phyloP scores from a whole-genome alignment of 2,888 invertebrate species.

The Lepidonotus clava region DNA sequence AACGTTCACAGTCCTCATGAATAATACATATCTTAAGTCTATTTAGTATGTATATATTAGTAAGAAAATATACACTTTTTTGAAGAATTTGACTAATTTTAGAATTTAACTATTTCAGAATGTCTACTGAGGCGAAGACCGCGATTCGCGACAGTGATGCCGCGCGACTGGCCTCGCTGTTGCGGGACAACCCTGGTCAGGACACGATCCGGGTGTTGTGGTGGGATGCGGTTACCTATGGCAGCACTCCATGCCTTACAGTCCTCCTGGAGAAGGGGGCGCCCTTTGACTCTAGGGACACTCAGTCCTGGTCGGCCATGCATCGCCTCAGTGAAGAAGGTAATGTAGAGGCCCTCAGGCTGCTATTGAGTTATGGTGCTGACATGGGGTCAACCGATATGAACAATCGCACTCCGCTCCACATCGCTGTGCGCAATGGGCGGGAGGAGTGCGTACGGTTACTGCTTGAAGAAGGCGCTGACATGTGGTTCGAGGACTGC shows the following conservation, averaged over 20 bases:
- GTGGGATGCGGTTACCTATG: slow-evolving; percentile 24
- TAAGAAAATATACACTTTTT: too few relatives aligned
- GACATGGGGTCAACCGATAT: background rate
- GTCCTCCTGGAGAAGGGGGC: background rate
- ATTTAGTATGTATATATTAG: too few relatives aligned
- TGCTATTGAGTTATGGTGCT: slow-evolving; percentile 6
- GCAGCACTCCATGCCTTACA: background rate
- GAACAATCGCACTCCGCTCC: slow-evolving; percentile 31
- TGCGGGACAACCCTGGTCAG: background rate
- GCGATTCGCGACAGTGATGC: slow-evolving; percentile 30
- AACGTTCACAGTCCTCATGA: too few relatives aligned
- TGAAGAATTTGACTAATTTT: too few relatives aligned
- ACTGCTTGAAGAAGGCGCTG: slow-evolving; percentile 36
- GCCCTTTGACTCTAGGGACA: background rate
- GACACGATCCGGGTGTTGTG: background rate
- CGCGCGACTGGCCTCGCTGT: background rate
- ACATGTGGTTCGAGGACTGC: slow-evolving; percentile 44
- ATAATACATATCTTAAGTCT: too few relatives aligned
- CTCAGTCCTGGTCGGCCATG: slow-evolving; percentile 35
- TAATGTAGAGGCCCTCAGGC: background rate
- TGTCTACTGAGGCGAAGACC: slow-evolving; percentile 1
- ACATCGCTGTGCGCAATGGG: slow-evolving; percentile 27
- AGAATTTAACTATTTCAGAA: too few relatives aligned
- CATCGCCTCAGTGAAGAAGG: slow-evolving; percentile 10
- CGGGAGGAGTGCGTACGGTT: slow-evolving; percentile 15